Conservation (phyloP, 2,888 invertebrate species). For the Crematogaster levior region DNA sequence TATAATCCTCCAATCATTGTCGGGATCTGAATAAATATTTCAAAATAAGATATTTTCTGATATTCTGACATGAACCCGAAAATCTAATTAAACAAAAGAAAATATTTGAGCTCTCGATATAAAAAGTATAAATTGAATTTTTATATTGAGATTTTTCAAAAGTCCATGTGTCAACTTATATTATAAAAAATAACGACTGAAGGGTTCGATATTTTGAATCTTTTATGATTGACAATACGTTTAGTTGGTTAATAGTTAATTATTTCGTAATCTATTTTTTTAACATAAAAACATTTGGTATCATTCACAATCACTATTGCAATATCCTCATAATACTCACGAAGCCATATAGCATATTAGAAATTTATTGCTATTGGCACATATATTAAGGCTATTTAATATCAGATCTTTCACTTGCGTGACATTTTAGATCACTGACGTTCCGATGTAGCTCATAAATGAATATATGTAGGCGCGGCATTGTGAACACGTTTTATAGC, state of each 20-base stretch:
- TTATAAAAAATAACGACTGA: no score
- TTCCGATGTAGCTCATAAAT: slow-evolving; percentile 44
- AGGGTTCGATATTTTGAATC: no score
- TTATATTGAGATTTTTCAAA: no score
- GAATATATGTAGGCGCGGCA: slow-evolving; percentile 69
- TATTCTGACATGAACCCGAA: no score
- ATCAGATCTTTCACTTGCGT: slow-evolving; percentile 12
- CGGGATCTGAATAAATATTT: no score
- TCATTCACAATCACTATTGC: neutral
- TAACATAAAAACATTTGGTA: neutral
- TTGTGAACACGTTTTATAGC: slow-evolving; percentile 64
- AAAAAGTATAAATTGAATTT: no score
- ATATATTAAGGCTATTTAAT: neutral
- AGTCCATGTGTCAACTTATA: no score
- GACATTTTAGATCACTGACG: slow-evolving; percentile 10
- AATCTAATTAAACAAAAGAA: no score
- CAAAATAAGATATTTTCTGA: no score
- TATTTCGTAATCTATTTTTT: neutral
- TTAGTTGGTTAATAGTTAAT: neutral
- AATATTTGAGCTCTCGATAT: no score
- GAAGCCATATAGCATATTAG: neutral
- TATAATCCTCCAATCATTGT: no score
- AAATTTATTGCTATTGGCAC: neutral
- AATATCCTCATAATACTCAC: neutral
- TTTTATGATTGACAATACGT: neutral